Evolutionary conservation across 2,888 invertebrate genomes (phyloP).

Genomic region (Luperina nickerlii): DNA sequence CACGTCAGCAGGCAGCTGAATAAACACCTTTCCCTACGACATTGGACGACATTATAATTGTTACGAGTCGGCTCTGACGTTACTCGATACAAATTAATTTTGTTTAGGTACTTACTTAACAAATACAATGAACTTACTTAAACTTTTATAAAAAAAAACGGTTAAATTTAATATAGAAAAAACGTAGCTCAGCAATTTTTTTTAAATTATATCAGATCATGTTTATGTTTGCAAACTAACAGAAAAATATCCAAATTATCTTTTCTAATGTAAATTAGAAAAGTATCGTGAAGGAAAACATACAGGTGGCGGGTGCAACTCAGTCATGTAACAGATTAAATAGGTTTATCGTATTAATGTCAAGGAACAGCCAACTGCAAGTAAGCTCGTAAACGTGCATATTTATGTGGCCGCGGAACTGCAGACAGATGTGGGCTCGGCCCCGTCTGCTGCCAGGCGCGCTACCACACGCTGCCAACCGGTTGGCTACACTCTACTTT

Average conservation of each 20-base stretch:
- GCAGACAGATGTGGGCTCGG: slow-evolving; percentile 46
- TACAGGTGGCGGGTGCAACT: slow-evolving; percentile 9
- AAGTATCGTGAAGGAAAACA: slow-evolving; percentile 25
- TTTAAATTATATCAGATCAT: not conserved
- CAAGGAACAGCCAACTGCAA: slow-evolving; percentile 48
- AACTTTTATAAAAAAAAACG: not conserved
- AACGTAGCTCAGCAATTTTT: not conserved
- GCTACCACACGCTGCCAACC: slow-evolving; percentile 33
- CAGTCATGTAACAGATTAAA: slow-evolving; percentile 32
- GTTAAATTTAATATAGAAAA: not conserved
- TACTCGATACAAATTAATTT: not conserved
- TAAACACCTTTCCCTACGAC: slow-evolving; percentile 30
- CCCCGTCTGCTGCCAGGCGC: slow-evolving; percentile 4
- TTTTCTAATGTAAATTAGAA: not conserved
- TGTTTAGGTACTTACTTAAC: not conserved
- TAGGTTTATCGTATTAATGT: slow-evolving; percentile 60
- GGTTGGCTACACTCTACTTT: slow-evolving; percentile 48
- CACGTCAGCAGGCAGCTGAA: slow-evolving; percentile 30
- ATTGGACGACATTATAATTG: slow-evolving; percentile 21
- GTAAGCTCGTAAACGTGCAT: slow-evolving; percentile 56
- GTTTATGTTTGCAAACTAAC: not conserved
- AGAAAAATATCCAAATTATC: not conserved
- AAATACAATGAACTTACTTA: slow-evolving; percentile 12
- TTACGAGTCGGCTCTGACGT: slow-evolving; percentile 1
- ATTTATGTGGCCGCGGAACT: slow-evolving; percentile 36